Evolutionary conservation across 1,140 invertebrate species (phyloP).

Genomic region (Formica selysi): DNA sequence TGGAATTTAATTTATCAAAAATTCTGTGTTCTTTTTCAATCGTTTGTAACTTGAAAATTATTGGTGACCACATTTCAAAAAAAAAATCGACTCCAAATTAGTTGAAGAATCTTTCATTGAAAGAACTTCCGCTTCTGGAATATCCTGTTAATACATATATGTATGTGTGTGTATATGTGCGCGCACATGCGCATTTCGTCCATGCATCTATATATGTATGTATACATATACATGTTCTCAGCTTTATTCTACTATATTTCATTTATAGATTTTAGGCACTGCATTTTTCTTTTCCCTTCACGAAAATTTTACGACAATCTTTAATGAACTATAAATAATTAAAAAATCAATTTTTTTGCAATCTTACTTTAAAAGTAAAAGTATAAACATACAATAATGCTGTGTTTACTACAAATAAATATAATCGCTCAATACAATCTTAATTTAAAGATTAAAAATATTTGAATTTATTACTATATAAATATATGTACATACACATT

Average conservation of each 20-base stretch:
- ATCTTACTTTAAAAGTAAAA: not conserved
- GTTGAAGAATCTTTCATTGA: not conserved
- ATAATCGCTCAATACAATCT: constrained; percentile 3
- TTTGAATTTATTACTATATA: constrained; percentile 26
- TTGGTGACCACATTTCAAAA: not conserved
- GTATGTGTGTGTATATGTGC: not conserved
- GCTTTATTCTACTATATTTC: constrained; percentile 32
- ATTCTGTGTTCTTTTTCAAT: not conserved
- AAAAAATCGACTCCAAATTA: not conserved
- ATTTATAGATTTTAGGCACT: constrained; percentile 27
- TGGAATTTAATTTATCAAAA: not conserved
- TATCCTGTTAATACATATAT: constrained; percentile 6
- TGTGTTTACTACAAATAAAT: not conserved
- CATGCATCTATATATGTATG: no score
- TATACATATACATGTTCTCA: not conserved
- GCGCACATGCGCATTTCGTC: no score
- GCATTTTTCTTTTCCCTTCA: no score
- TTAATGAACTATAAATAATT: constrained; percentile 28
- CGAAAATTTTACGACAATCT: not conserved
- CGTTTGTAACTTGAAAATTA: not conserved
- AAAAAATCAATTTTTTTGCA: constrained; percentile 14
- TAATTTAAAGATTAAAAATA: constrained; percentile 19
- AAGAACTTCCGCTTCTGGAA: not conserved
- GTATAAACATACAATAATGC: not conserved
- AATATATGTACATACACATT: no score